Evolutionary conservation across 1,140 invertebrate genomes (phyloP).

Genomic region (Eumeta japonica): DNA sequence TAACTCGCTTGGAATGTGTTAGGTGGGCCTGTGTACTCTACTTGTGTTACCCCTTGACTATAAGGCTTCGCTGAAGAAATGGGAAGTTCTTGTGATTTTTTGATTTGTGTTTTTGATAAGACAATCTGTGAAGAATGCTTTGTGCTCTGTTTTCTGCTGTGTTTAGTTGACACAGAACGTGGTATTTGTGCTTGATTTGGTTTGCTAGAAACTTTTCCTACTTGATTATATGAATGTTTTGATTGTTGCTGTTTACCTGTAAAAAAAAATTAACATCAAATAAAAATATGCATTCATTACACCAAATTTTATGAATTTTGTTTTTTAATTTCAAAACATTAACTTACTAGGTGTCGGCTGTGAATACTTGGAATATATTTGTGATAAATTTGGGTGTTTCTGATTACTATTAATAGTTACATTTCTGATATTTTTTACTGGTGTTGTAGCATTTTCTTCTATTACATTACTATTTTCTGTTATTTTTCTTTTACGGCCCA

Average conservation of each 20-base stretch:
- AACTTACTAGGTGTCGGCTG: conserved; percentile 47
- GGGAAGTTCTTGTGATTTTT: conserved; percentile 35
- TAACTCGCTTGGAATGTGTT: conserved; percentile 51
- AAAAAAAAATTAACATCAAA: too few species aligned
- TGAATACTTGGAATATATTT: conserved; percentile 52
- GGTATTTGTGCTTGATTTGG: conserved; percentile 29
- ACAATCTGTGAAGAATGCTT: conserved; percentile 17
- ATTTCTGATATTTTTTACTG: conserved; percentile 44
- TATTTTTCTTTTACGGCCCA: conserved; percentile 47
- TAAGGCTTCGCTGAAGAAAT: conserved; percentile 36
- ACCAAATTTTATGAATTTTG: conserved; percentile 1
- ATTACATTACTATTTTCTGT: conserved; percentile 30
- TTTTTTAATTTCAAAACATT: conserved; percentile 5
- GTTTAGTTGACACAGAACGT: conserved; percentile 26
- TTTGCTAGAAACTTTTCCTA: conserved; percentile 53
- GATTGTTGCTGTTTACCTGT: conserved; percentile 51
- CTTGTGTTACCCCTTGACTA: conserved; percentile 21
- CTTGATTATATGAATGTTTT: conserved; percentile 54
- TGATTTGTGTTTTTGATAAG: conserved; percentile 25
- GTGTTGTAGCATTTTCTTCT: conserved; percentile 31
- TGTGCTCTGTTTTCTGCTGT: conserved; percentile 26
- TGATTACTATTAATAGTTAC: conserved; percentile 45
- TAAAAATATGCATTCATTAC: too few species aligned
- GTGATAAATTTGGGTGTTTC: conserved; percentile 53
- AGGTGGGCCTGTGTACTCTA: conserved; percentile 36